Conservation (phyloP, 2,797 vertebrate genomes). For the Lepilemur septentrionalis region DNA sequence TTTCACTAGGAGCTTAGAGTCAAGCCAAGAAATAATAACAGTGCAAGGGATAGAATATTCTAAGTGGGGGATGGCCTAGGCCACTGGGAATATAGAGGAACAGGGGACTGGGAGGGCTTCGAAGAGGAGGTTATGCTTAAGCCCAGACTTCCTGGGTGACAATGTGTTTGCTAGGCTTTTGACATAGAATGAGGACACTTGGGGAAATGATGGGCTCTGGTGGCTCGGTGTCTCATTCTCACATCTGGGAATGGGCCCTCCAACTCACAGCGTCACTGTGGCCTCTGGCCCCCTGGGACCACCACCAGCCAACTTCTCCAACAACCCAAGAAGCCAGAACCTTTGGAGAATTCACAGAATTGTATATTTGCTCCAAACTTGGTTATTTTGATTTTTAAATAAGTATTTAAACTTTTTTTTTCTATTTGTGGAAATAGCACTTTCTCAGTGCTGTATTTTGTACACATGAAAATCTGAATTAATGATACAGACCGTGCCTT, state of each 20-base stretch:
- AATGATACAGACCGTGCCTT: not conserved
- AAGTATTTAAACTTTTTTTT: not conserved
- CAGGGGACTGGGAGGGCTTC: not conserved
- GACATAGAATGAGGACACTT: not conserved
- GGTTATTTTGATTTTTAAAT: slow-evolving; percentile 4
- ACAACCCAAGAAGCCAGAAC: not conserved
- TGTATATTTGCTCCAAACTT: not conserved
- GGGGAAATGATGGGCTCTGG: not conserved
- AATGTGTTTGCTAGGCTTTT: not conserved
- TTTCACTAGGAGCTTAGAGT: not conserved
- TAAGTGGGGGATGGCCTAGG: not conserved
- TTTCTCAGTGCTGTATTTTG: not conserved
- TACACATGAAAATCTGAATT: not conserved
- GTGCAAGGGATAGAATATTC: not conserved
- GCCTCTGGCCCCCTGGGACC: not conserved
- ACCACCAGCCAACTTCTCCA: not conserved
- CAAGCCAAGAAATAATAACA: not conserved
- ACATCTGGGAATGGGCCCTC: not conserved
- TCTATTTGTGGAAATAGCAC: not conserved
- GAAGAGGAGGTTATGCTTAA: not conserved
- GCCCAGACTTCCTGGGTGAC: not conserved
- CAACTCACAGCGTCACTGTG: not conserved
- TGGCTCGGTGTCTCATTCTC: not conserved
- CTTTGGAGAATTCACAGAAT: not conserved
- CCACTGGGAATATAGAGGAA: not conserved